Conservation (phyloP, 2,113 vertebrate species). For the Dissostichus mawsoni region DNA sequence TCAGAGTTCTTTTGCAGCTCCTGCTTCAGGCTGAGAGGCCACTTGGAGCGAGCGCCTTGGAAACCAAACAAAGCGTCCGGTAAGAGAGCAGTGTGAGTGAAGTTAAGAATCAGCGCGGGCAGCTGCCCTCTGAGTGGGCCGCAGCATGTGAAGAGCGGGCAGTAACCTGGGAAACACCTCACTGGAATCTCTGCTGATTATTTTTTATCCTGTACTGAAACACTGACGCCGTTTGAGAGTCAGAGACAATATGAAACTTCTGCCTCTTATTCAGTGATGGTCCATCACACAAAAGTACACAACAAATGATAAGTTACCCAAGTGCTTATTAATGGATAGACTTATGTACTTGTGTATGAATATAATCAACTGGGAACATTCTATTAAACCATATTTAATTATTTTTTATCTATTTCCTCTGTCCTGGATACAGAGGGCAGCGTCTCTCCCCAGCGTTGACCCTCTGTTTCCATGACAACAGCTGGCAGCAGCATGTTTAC, state of each 20-base stretch:
- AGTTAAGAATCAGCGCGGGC: constrained; percentile 48
- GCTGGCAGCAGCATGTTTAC: constrained; percentile 19
- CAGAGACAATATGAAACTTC: not conserved
- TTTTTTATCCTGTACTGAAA: constrained; percentile 39
- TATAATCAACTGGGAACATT: not conserved
- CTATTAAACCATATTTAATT: not conserved
- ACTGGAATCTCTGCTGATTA: constrained; percentile 49
- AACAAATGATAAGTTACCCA: not conserved
- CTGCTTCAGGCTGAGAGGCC: constrained; percentile 62
- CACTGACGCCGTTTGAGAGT: not conserved
- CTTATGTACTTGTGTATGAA: not conserved
- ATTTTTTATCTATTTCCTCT: not conserved
- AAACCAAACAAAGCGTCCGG: constrained; percentile 77
- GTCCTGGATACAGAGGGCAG: not conserved
- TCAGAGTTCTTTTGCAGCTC: constrained; percentile 42
- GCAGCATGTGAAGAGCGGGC: constrained; percentile 58
- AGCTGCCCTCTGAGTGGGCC: constrained; percentile 67
- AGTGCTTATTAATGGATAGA: not conserved
- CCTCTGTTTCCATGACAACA: constrained; percentile 57
- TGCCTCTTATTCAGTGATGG: not conserved
- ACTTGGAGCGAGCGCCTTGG: constrained; percentile 73
- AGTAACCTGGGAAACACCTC: constrained; percentile 76
- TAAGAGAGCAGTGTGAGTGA: constrained; percentile 23
- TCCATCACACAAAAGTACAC: not conserved
- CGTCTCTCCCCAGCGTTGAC: too few species aligned